Evolutionary conservation across 2,888 invertebrate genomes (phyloP).

Genomic region (Melitaea athalia): DNA sequence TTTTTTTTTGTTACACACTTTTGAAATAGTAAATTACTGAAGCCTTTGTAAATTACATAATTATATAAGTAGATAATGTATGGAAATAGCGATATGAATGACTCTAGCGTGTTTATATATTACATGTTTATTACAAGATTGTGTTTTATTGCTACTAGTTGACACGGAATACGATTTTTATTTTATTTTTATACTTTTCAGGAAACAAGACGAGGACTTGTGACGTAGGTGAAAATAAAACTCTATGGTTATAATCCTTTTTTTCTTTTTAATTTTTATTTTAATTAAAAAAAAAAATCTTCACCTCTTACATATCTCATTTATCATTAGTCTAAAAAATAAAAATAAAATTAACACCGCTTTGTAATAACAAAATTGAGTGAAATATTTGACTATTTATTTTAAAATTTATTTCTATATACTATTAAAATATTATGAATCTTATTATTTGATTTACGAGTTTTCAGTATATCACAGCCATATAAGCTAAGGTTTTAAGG

Average conservation of each 20-base stretch:
- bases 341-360: background rate
- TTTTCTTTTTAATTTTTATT: conserved; percentile 28
- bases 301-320: background rate
- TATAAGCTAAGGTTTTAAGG: conserved; percentile 42
- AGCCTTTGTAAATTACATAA: background rate
- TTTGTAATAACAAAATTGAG: conserved; percentile 2
- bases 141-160: conserved; percentile 45
- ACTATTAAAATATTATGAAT: background rate
- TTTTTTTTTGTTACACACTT: background rate
- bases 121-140: conserved; percentile 59
- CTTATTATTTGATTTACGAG: background rate
- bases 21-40: background rate
- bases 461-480: conserved; percentile 55
- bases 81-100: conserved; percentile 9
- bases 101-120: conserved; percentile 40
- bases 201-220: conserved; percentile 39
- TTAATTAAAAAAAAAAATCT: background rate
- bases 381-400: background rate
- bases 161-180: conserved; percentile 10
- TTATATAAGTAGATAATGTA: background rate
- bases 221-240: conserved; percentile 40
- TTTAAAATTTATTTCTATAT: conserved; percentile 8
- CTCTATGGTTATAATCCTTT: conserved; percentile 27
- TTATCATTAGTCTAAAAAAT: background rate
- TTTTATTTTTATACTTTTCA: conserved; percentile 26